Evolutionary conservation across 2,888 invertebrate species (phyloP).

Genomic region (Lasioglossum leucozonium): DNA sequence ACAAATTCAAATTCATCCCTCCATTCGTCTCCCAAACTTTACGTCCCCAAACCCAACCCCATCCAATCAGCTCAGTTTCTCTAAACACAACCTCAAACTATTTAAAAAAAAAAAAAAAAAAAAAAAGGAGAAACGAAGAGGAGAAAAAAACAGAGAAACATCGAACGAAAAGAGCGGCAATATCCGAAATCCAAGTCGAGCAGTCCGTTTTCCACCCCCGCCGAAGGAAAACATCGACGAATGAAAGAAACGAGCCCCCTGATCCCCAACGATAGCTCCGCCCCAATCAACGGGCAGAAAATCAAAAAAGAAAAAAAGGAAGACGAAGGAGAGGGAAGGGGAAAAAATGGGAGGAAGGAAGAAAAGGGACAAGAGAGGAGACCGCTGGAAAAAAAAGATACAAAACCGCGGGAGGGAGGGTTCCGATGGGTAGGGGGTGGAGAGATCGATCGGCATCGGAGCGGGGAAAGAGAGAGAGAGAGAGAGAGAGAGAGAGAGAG

Average conservation of each 20-base stretch:
- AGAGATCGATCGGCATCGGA: constrained; percentile 64
- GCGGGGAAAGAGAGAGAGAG: constrained; percentile 15
- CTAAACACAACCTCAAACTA: neutral
- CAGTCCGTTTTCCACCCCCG: neutral
- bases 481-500: constrained; percentile 11
- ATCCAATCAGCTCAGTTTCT: constrained; percentile 21
- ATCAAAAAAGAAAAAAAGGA: constrained; percentile 10
- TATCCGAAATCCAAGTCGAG: constrained; percentile 19
- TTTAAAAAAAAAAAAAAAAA: constrained; percentile 9
- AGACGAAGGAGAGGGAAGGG: neutral
- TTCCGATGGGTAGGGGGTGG: constrained; percentile 15
- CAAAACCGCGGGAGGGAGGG: constrained; percentile 9
- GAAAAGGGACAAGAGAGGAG: constrained; percentile 15
- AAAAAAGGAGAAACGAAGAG: neutral
- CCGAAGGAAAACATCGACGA: constrained; percentile 15
- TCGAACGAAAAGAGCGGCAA: neutral
- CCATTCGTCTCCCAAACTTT: neutral
- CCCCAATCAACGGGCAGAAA: constrained; percentile 15
- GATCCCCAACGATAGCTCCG: constrained; percentile 23
- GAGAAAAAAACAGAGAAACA: neutral
- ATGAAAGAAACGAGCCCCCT: constrained; percentile 23
- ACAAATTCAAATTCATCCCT: neutral
- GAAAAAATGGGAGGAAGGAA: constrained; percentile 8
- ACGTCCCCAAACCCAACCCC: neutral
- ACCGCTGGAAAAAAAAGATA: constrained; percentile 9